These are phyloP conservation scores for Tribolium freemani DNA, from an alignment of 2,888 invertebrate species.

Conservation along the genomic window DNA sequence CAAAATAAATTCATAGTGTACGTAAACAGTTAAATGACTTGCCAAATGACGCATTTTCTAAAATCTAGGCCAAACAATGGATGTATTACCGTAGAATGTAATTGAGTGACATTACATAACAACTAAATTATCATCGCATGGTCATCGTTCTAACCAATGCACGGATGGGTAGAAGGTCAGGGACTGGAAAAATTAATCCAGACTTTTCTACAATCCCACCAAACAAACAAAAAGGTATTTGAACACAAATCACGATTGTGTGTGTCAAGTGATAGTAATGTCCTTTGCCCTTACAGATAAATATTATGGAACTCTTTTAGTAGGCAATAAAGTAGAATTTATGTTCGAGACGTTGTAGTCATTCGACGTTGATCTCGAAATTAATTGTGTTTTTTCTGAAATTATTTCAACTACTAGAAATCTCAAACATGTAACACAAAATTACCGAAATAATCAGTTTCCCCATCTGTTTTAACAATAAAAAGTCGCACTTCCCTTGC, in stretches of 20 bases:
- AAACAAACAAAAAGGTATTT: not conserved
- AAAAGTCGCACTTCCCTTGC: not conserved
- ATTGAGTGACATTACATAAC: conserved; percentile 1
- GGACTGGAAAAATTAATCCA: not conserved
- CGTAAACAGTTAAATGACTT: conserved; percentile 20
- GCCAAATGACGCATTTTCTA: conserved; percentile 29
- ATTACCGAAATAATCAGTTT: not conserved
- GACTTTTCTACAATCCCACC: not conserved
- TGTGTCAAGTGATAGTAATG: not conserved
- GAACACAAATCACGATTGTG: not conserved
- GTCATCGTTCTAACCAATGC: not conserved
- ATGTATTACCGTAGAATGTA: not conserved
- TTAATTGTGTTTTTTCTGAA: not conserved
- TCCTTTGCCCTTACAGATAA: not conserved
- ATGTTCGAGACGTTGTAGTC: not conserved
- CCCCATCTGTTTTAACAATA: not conserved
- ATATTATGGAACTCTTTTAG: not conserved
- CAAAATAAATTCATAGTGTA: conserved; percentile 12
- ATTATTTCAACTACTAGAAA: not conserved
- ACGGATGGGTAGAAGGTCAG: not conserved
- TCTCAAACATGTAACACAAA: not conserved
- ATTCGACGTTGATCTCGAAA: not conserved
- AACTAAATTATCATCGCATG: conserved; percentile 1
- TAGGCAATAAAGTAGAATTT: not conserved
- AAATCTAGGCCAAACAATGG: conserved; percentile 15